Evolutionary conservation across 1,140 invertebrate genomes (phyloP).

Genomic region (Leptinotarsa lineolata): DNA sequence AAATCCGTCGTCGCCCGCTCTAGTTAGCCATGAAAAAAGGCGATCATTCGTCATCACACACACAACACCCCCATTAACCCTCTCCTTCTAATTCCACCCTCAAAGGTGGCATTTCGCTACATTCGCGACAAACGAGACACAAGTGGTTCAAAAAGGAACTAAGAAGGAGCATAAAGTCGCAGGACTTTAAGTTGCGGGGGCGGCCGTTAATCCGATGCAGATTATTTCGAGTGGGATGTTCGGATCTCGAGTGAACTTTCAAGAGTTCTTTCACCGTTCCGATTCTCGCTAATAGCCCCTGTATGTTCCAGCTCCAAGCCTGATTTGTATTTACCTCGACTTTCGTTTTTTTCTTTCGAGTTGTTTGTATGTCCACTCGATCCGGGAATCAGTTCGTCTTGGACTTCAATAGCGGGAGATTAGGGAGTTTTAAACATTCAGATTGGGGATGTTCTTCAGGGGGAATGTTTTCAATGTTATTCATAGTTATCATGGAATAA

Average conservation of each 20-base stretch:
- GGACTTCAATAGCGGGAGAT: no score
- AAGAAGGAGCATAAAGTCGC: not conserved
- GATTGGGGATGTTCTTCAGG: no score
- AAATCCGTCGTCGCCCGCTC: no score
- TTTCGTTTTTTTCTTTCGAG: not conserved
- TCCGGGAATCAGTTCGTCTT: no score
- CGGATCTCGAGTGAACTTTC: not conserved
- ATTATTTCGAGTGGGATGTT: constrained; percentile 5
- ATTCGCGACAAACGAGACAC: not conserved
- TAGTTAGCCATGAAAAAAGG: no score
- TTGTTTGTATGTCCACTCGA: constrained; percentile 1
- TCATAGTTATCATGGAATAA: no score
- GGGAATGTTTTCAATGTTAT: no score
- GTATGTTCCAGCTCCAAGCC: not conserved
- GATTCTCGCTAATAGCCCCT: constrained; percentile 1
- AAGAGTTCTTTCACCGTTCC: not conserved
- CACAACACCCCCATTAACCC: not conserved
- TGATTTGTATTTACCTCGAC: not conserved
- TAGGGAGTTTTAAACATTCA: no score
- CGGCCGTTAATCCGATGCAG: not conserved
- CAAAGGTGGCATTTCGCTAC: not conserved
- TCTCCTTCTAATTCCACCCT: not conserved
- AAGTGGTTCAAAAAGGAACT: not conserved
- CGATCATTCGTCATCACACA: not conserved
- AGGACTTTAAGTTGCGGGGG: not conserved